Base-by-base conservation (phyloP, 2,888 invertebrate species). In the Arctia plantaginis region DNA sequence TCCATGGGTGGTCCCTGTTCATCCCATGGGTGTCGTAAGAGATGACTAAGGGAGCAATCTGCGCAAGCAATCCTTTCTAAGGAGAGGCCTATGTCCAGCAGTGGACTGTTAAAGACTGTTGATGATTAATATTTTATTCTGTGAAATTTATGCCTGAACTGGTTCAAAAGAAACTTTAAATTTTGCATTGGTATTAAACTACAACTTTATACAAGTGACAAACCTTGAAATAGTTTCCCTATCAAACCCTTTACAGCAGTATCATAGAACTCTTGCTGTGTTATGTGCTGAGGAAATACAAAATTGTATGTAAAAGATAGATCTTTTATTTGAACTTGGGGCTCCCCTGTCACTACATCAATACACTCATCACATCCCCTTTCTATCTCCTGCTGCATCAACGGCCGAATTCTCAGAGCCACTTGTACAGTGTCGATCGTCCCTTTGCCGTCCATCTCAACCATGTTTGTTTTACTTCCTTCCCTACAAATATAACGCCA, bases 291-390 rank as follows among this genome's bases (percentile, higher is more conserved):
- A 39, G 97, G 96, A 85, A 98, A 98, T 0, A 98, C 98, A 96
- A 97, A 97, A 91, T 99, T 99, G 87, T 97, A 99, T 0, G 98
- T 98, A 83, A 98, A 99, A 0, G 97, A 96, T 79, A 98, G 97
- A 69, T 97, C 97, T 71, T 96, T 96, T 1, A 98, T 96, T 72
- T 97, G 95, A 2, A 98, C 96, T 91, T 98, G 98, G 0, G 97
- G 96, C 74, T 96, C 95, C 0, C 96, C 96, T 0, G 96, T 88
- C 3, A 97, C 95, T 2, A 97, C 97, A 35, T 97, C 96, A 15
- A 99, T 94, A 78, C 98, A 97, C 76, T 96, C 96, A 76, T 97
- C 96, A 85, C 98, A 98, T 0, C 98, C 98, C 85, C 97, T 96
- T 0, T 97, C 96, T 0, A 96, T 90, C 93, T 99, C 99, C 41